Conservation (phyloP, 2,797 vertebrate genomes). For the Cryptoblepharus egeriae region DNA sequence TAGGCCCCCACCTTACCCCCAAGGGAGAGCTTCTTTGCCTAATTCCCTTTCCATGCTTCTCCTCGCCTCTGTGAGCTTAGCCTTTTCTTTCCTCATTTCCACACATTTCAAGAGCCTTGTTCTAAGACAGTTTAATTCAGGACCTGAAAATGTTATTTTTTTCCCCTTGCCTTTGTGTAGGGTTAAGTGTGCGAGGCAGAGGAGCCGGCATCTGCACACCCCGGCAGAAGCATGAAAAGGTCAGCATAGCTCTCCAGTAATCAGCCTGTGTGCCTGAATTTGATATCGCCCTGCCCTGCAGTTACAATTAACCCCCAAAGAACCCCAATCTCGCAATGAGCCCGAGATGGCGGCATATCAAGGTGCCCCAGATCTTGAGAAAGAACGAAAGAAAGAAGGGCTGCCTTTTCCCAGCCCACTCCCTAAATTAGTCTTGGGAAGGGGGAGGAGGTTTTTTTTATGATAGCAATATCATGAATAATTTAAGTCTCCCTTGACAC, state of each 20-base stretch:
- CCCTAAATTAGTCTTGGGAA: conserved; percentile 22
- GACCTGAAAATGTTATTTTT: conserved; percentile 54
- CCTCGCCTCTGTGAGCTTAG: neutral
- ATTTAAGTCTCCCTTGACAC: neutral
- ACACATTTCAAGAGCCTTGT: conserved; percentile 49
- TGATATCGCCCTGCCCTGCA: conserved; percentile 35
- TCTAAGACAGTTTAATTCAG: conserved; percentile 44
- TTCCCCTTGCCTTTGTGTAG: conserved; percentile 64
- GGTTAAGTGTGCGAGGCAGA: conserved; percentile 64
- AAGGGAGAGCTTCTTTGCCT: conserved; percentile 2
- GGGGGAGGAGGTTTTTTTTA: conserved; percentile 14
- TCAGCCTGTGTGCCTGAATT: conserved; percentile 13
- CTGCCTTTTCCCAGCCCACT: conserved; percentile 23
- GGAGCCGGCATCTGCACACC: conserved; percentile 42
- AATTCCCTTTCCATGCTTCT: conserved; percentile 42
- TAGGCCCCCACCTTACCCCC: neutral
- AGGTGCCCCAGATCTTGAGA: neutral
- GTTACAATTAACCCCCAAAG: conserved; percentile 63
- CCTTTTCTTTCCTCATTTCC: conserved; percentile 57
- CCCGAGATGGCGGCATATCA: neutral
- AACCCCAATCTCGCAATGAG: neutral
- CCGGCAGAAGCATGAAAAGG: conserved; percentile 56
- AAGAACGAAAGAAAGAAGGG: conserved; percentile 35
- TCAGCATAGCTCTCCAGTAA: conserved; percentile 40
- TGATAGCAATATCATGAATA: conserved; percentile 15